phyloP scores from a whole-genome alignment of 2,888 invertebrate species.

The Stramonita haemastoma region DNA sequence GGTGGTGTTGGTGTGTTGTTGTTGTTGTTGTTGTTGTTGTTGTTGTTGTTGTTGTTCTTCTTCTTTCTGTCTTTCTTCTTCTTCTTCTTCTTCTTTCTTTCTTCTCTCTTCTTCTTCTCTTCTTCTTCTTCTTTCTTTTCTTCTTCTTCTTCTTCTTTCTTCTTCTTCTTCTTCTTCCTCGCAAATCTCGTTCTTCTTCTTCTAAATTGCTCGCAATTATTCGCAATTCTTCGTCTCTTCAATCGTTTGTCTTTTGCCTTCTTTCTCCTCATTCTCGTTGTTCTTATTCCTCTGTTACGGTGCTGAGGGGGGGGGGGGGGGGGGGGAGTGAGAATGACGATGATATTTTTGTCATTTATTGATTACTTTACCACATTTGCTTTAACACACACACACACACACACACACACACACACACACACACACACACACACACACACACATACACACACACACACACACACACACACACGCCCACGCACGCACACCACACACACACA shows the following conservation, averaged over 20 bases:
- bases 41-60: background rate
- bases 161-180: background rate
- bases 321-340: no score
- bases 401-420: background rate
- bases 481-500: background rate
- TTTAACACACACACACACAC: constrained; percentile 11
- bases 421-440: no score
- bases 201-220: no score
- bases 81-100: background rate
- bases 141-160: background rate
- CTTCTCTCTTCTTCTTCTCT: background rate
- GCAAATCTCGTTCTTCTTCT: no score
- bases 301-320: no score
- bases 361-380: no score
- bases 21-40: background rate
- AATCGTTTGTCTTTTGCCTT: no score
- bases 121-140: background rate
- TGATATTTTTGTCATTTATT: no score
- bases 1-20: background rate
- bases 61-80: background rate
- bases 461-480: background rate
- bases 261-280: no score
- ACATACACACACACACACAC: no score
- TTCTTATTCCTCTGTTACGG: no score
- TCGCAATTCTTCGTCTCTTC: no score